Percentiles rank a stretch among this genome's conserved stretches.
These are phyloP conservation scores for Antheraea mylitta DNA, from an alignment of 1,140 invertebrate species.

Conservation along the genomic window DNA sequence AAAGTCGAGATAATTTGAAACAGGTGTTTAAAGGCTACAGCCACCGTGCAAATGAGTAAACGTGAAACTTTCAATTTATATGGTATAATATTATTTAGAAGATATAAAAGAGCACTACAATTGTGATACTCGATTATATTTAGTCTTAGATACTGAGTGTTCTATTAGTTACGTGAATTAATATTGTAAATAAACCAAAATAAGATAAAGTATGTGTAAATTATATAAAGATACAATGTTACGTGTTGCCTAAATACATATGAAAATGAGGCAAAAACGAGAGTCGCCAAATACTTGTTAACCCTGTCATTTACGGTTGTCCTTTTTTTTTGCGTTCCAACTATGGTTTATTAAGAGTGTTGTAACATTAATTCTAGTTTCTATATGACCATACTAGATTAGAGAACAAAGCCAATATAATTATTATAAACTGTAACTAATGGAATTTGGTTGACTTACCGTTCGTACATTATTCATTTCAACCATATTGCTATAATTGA, in stretches of 20 bases:
- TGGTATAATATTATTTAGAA: no score
- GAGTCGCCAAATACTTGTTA: not conserved
- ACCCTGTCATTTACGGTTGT: constrained; percentile 3
- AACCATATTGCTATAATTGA: no score
- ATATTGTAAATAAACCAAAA: not conserved
- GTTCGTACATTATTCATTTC: no score
- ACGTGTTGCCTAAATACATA: not conserved
- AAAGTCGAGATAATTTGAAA: no score
- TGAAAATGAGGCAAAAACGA: not conserved
- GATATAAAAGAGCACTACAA: not conserved
- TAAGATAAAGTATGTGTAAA: not conserved
- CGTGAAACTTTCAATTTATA: no score
- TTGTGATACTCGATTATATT: not conserved
- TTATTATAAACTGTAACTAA: no score
- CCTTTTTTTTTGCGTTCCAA: not conserved
- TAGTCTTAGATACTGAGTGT: no score
- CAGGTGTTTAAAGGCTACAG: no score
- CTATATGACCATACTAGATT: not conserved
- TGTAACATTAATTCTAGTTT: not conserved
- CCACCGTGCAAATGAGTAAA: no score
- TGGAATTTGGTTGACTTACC: no score
- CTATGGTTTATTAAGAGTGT: not conserved
- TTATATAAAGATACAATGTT: not conserved
- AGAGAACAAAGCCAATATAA: not conserved
- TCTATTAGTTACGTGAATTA: not conserved